Evolutionary conservation across 2,113 vertebrate genomes (phyloP).

Genomic region (Kryptolebias marmoratus): DNA sequence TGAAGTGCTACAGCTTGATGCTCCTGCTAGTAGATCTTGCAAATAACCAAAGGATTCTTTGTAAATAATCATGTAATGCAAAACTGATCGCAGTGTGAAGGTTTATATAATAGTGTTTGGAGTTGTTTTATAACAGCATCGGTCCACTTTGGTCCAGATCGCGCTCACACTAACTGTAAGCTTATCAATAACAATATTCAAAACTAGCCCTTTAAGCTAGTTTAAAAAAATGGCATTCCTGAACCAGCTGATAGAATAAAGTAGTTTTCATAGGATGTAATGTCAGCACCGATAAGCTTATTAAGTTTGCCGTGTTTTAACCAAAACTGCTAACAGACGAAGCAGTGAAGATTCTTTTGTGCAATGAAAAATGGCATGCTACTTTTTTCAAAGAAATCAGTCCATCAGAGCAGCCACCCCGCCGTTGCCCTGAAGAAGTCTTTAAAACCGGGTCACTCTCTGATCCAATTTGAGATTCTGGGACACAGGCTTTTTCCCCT

Average conservation of each 20-base stretch:
- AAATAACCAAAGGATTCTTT: too few species aligned
- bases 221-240: background rate
- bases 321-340: background rate
- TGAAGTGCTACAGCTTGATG: too few species aligned
- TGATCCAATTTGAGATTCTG: constrained; percentile 65
- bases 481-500: constrained; percentile 31
- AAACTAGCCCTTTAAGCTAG: background rate
- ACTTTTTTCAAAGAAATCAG: constrained; percentile 4
- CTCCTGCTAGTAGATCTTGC: too few species aligned
- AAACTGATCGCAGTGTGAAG: too few species aligned
- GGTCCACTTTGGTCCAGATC: too few species aligned
- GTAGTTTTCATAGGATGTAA: background rate
- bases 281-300: background rate
- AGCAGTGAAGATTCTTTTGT: background rate
- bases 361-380: constrained; percentile 10
- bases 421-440: constrained; percentile 30
- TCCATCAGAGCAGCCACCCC: constrained; percentile 18
- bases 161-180: too few species aligned
- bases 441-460: constrained; percentile 54
- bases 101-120: too few species aligned
- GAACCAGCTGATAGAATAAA: background rate
- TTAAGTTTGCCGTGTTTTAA: background rate
- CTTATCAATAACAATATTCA: too few species aligned
- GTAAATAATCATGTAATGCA: too few species aligned
- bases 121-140: too few species aligned